These are phyloP conservation scores for Cataglyphis cursor DNA, from an alignment of 2,888 invertebrate genomes.

Conservation along the genomic window DNA sequence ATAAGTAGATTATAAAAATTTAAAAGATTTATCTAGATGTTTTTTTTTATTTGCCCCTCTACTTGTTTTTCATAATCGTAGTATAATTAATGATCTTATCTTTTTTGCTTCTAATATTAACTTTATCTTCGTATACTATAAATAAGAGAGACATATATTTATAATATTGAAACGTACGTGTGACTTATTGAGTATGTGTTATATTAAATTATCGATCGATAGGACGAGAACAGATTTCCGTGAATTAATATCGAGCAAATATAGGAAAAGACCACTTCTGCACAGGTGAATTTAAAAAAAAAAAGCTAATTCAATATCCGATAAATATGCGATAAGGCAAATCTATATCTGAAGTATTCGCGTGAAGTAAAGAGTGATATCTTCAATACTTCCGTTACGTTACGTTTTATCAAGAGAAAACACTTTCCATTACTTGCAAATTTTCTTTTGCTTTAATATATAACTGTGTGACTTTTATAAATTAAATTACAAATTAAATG, in stretches of 20 bases:
- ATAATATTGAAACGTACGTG: neutral
- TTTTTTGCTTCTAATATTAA: neutral
- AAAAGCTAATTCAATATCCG: conserved; percentile 54
- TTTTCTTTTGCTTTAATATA: neutral
- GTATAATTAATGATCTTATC: neutral
- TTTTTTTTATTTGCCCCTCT: neutral
- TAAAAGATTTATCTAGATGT: neutral
- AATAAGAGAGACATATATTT: neutral
- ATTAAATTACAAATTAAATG: neutral
- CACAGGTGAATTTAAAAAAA: neutral
- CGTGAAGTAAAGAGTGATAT: conserved; percentile 35
- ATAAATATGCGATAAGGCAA: conserved; percentile 44
- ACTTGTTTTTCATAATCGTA: neutral
- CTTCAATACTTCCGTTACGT: conserved; percentile 13
- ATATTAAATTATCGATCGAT: conserved; percentile 42
- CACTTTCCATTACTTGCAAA: neutral
- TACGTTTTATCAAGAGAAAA: neutral
- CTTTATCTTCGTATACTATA: neutral
- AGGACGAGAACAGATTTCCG: conserved; percentile 23
- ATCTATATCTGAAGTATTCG: conserved; percentile 32
- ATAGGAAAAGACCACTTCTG: conserved; percentile 10
- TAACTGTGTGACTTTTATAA: neutral
- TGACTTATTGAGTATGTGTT: conserved; percentile 23
- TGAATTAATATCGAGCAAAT: conserved; percentile 50
- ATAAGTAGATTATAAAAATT: neutral